phyloP scores from a whole-genome alignment of 2,113 vertebrate genomes.

The Eulemur macaco region DNA sequence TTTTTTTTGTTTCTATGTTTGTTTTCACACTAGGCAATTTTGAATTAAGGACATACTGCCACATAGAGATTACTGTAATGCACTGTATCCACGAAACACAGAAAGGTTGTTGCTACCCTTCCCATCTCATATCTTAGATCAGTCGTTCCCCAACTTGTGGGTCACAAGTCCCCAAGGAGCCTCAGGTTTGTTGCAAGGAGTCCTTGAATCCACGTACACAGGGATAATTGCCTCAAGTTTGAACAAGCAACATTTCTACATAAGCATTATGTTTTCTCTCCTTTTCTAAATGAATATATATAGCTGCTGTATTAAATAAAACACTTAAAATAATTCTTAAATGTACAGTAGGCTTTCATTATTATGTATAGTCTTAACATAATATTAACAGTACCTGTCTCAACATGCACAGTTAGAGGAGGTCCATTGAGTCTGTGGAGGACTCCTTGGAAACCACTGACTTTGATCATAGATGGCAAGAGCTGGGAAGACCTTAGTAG shows the following conservation, averaged over 20 bases:
- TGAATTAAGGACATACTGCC: neutral
- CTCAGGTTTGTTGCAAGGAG: neutral
- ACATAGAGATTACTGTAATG: neutral
- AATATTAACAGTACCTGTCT: neutral
- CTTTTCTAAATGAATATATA: constrained; percentile 8
- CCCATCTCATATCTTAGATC: neutral
- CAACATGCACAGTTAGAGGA: neutral
- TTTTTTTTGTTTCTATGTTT: neutral
- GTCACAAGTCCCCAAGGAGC: neutral
- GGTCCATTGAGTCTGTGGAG: neutral
- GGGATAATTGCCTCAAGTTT: neutral
- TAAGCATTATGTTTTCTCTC: neutral
- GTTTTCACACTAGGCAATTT: neutral
- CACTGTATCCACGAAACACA: neutral
- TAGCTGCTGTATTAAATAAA: neutral
- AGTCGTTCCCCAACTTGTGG: neutral
- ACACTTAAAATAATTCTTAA: constrained; percentile 11
- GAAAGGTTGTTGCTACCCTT: neutral
- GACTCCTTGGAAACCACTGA: neutral
- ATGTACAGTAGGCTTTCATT: neutral
- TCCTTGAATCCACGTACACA: neutral
- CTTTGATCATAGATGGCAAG: neutral
- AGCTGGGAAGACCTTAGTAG: neutral
- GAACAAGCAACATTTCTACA: neutral
- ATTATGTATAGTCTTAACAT: neutral